Conservation (phyloP, 2,888 invertebrate species). For the Lamproptera curius region DNA sequence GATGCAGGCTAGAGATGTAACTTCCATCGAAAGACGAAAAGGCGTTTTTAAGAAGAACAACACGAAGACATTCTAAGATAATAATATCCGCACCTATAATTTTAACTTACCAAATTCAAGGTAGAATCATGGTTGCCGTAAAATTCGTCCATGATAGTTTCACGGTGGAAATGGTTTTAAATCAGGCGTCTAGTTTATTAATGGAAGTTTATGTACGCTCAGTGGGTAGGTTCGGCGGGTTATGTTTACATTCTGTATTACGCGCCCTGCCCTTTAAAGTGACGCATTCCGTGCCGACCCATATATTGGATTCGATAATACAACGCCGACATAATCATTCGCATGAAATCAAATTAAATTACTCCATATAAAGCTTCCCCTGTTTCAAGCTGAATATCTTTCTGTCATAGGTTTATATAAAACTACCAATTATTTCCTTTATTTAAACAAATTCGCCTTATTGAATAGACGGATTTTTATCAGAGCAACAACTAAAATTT, state of each 20-base stretch:
- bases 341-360: constrained; percentile 10
- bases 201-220: constrained; percentile 13
- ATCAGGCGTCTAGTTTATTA: constrained; percentile 12
- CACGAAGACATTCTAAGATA: too few relatives aligned
- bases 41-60: too few relatives aligned
- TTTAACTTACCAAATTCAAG: too few relatives aligned
- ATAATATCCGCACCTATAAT: too few relatives aligned
- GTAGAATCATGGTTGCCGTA: background rate
- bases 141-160: constrained; percentile 14
- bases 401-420: too few relatives aligned
- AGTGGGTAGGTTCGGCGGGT: constrained; percentile 7
- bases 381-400: too few relatives aligned
- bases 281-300: constrained; percentile 19
- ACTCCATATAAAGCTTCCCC: background rate
- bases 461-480: too few relatives aligned
- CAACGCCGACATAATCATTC: constrained; percentile 13
- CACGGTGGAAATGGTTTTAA: constrained; percentile 11
- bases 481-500: too few relatives aligned
- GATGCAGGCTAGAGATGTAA: too few relatives aligned
- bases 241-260: constrained; percentile 18
- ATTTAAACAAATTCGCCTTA: too few relatives aligned
- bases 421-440: too few relatives aligned
- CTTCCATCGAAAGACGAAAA: too few relatives aligned
- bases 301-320: constrained; percentile 19
- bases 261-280: constrained; percentile 11